Base-by-base conservation (phyloP, 2,113 vertebrate genomes). In the Orientallactaga bullata region DNA sequence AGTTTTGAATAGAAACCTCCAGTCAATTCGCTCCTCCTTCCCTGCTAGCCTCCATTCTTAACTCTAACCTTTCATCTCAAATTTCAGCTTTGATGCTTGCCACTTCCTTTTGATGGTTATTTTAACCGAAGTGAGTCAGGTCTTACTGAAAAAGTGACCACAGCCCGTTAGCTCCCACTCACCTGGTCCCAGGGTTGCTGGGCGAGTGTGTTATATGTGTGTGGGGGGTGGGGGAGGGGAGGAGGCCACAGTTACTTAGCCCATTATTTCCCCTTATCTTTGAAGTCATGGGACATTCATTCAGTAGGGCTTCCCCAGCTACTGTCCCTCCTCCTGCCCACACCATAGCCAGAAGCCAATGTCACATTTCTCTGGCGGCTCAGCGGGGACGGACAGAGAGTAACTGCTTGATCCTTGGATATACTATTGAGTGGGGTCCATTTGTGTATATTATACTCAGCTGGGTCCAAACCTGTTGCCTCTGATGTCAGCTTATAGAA, bases 101-200 rank as follows among this genome's bases (percentile, higher is more conserved):
- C 60, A 95, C 97, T 98, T 98, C 97, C 98, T 98, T 98, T 97
- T 97, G 96, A 93, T 96, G 97, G 97, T 97, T 97, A 65, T 84
- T 91, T 95, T 90, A 97, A 97, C 94, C 92, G 88, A 93, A 90
- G 89, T 96, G 97, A 93, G 94, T 98, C 97, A 97, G 89, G 95
- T 96, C 89, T 98, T 98, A 97, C 98, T 96, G 97, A 98, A 98
- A 98, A 97, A 93, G 88, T 97, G 97, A 85, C 97, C 97, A 85
- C 97, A 97, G 94, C 16, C 11, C 16, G 85, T 82, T 21, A 6
- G 65, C 92, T 94, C 88, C 95, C 76, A 83, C 51, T 77, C 35
- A 55, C 37, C 18, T 47, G 73, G 1, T 2, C 28, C 35, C 35
- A 17, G 60, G 65, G 24, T 60, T 58, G 93, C 74, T 42, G 51